These are phyloP conservation scores for Danio albolineatus DNA, from an alignment of 2,797 vertebrate genomes.

Conservation along the genomic window DNA sequence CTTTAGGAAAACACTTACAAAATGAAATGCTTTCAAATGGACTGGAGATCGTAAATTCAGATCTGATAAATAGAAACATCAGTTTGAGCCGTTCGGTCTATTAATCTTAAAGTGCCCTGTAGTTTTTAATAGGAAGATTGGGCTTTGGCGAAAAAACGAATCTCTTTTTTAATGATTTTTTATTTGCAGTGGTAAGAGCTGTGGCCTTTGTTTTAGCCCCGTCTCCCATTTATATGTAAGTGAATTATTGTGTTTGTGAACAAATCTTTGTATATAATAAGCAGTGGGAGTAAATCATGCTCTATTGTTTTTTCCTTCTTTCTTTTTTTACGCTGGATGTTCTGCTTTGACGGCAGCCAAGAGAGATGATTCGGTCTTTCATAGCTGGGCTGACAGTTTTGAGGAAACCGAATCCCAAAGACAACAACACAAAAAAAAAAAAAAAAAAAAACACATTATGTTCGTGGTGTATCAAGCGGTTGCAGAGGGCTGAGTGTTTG, in stretches of 20 bases:
- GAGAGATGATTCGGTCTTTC: conserved; percentile 51
- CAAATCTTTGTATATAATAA: conserved; percentile 51
- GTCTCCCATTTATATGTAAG: conserved; percentile 43
- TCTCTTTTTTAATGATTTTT: background rate
- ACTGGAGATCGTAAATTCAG: background rate
- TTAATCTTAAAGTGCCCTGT: conserved; percentile 4
- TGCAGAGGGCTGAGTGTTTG: conserved; percentile 21
- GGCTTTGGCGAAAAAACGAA: background rate
- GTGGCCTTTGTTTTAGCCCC: conserved; percentile 21
- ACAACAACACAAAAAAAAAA: conserved; percentile 42
- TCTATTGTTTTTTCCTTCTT: conserved; percentile 49
- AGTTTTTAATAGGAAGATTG: background rate
- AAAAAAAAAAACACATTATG: conserved; percentile 37
- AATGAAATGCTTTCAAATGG: conserved; percentile 20
- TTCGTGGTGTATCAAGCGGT: conserved; percentile 40
- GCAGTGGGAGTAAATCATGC: conserved; percentile 52
- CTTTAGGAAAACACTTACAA: background rate
- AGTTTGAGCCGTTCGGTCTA: background rate
- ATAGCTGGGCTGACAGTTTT: conserved; percentile 33
- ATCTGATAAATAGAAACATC: conserved; percentile 30
- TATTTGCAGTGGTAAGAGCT: background rate
- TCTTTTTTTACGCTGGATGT: conserved; percentile 13
- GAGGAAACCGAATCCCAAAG: conserved; percentile 44
- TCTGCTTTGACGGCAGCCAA: conserved; percentile 39
- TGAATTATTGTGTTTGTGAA: conserved; percentile 45